Conservation (phyloP, 2,888 invertebrate genomes). For the Ommatoiulus sabulosus region DNA sequence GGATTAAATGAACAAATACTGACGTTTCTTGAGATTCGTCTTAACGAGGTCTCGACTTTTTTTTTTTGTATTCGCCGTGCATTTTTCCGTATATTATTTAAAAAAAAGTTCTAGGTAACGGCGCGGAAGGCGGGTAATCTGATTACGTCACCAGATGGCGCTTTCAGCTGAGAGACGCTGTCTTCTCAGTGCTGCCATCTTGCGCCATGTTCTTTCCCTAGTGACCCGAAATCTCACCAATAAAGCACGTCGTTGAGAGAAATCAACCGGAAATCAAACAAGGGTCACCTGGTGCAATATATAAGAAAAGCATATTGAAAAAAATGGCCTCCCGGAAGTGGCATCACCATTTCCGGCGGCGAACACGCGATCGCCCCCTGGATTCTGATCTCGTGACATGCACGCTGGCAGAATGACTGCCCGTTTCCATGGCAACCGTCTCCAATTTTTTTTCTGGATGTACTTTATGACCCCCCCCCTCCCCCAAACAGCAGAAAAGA, state of each 20-base stretch:
- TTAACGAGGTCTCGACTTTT: no score
- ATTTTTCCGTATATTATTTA: no score
- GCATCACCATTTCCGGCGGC: background rate
- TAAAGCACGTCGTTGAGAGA: background rate
- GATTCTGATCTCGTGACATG: background rate
- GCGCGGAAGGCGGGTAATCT: no score
- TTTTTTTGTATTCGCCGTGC: no score
- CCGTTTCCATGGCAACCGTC: background rate
- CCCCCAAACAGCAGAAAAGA: background rate
- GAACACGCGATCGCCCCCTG: background rate
- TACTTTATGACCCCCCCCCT: background rate
- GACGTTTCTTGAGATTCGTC: no score
- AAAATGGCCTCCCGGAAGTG: background rate
- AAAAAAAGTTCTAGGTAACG: no score
- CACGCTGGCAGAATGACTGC: background rate
- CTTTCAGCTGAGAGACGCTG: no score
- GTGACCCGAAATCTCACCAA: no score
- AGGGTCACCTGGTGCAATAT: constrained; percentile 42
- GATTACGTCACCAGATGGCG: no score
- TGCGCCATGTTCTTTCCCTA: background rate
- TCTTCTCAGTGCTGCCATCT: background rate
- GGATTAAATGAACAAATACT: no score
- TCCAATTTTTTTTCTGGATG: background rate
- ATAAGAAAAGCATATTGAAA: background rate
- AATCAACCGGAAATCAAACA: constrained; percentile 54